Evolutionary conservation across 2,797 vertebrate species (phyloP), one percentile per base, ranked within the genome.

Genomic region (Poeciliopsis gracilis): DNA sequence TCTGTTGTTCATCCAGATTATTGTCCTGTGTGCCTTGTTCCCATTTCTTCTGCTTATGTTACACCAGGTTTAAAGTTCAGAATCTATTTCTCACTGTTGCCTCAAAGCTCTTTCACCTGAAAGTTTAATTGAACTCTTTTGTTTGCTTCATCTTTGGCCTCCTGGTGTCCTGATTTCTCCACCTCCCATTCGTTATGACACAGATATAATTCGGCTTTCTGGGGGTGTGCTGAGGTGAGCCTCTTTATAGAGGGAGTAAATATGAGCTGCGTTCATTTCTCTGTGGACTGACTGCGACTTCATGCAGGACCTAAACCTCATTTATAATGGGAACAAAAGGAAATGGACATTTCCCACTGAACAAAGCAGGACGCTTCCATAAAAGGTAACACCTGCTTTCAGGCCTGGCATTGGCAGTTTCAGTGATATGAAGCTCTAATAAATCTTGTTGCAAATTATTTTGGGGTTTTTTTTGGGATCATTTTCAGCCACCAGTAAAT

Each of bases 351-450:
- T 43, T 74, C 43, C 28, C 15, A 23, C 49, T 66, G 5, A 49
- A 49, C 12, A 76, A 25, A 33, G 33, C 47, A 25, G 12, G 23
- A 28, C 2, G 1, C 28, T n/a, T 67, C 73, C 47, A 66, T 38
- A 11, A 51, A 25, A 23, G 5, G n/a, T 70, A 78, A 63, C 72
- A 75, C 66, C 66, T 73, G n/a, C 20, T 75, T 75, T 15, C n/a
- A 41, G 10, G 33, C 18, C 23, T 63, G 6, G 72, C 49, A 33
- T 33, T 47, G 38, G 57, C 20, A n/a, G n/a, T 25, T 55, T 74
- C 36, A 61, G 2, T 61, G n/a, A 15, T 66, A 12, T 72, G 36
- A 67, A 49, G 72, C 36, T 66, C 20, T 73, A 55, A 80, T 57
- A 59, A 49, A 59, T 77, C 63, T 76, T 63, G 59, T 28, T 33